phyloP scores from a whole-genome alignment of 2,113 vertebrate species.

The human (Homo sapiens) region DNA sequence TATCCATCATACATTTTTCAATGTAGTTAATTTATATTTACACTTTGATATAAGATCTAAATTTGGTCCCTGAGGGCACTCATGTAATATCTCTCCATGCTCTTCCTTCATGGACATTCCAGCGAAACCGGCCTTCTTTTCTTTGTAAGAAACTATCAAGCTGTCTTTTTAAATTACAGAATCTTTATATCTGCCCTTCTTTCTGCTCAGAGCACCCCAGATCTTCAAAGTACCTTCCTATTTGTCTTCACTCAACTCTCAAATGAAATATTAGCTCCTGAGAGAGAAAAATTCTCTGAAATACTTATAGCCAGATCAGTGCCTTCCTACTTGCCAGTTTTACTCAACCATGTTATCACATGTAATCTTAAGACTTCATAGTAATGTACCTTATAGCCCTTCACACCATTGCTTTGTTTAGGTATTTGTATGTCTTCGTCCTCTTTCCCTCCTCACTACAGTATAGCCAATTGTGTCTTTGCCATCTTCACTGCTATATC shows the following conservation, averaged over 20 bases:
- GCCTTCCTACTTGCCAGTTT: background rate
- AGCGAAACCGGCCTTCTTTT: background rate
- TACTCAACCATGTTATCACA: background rate
- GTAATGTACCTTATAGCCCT: fast-evolving
- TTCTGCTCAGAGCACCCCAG: background rate
- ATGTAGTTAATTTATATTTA: background rate
- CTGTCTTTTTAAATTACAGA: background rate
- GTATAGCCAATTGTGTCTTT: background rate
- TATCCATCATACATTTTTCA: background rate
- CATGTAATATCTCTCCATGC: fast-evolving
- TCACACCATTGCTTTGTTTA: background rate
- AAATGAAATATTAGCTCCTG: background rate
- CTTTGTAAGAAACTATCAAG: background rate
- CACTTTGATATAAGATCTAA: background rate
- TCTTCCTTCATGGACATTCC: background rate
- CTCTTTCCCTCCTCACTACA: background rate
- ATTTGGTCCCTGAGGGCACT: background rate
- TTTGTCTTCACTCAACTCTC: background rate
- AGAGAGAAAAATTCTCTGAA: background rate
- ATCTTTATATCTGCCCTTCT: background rate
- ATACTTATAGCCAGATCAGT: background rate
- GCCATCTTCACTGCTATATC: background rate
- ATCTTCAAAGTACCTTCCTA: background rate
- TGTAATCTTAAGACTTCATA: background rate
- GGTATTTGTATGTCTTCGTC: background rate